A percentile compares a stretch with the other conserved stretches of the same genome.
Evolutionary conservation across 2,113 vertebrate genomes (phyloP).

Genomic region (Zosterops borbonicus): DNA sequence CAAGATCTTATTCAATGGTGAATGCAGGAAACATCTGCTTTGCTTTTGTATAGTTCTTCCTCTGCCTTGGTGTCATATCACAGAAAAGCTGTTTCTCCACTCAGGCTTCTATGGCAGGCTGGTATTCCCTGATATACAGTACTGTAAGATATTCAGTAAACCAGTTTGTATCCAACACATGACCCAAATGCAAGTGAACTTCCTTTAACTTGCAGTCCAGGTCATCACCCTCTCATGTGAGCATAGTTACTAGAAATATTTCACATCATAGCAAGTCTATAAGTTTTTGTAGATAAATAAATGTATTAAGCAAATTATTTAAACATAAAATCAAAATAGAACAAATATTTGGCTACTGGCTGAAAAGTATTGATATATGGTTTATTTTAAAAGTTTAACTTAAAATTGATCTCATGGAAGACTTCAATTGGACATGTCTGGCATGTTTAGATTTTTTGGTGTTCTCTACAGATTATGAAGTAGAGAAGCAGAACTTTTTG

Average conservation of each 20-base stretch:
- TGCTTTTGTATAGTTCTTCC: neutral
- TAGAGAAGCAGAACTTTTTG: neutral
- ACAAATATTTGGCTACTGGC: neutral
- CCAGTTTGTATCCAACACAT: neutral
- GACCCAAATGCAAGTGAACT: neutral
- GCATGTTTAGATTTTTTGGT: neutral
- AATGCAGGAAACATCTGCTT: neutral
- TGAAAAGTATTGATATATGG: neutral
- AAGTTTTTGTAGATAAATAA: neutral
- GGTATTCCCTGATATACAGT: neutral
- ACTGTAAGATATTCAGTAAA: neutral
- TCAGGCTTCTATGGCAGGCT: neutral
- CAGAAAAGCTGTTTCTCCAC: neutral
- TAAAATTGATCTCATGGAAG: neutral
- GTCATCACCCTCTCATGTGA: neutral
- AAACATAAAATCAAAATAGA: neutral
- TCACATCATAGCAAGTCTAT: neutral
- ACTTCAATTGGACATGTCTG: neutral
- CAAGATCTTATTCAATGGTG: neutral
- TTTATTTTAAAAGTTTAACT: neutral
- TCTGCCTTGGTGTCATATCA: accelerated
- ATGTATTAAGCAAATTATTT: neutral
- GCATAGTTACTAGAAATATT: neutral
- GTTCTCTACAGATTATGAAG: neutral
- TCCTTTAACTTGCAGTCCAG: neutral